Percentiles rank a stretch among this genome's conserved stretches.
phyloP scores from a whole-genome alignment of 1,140 invertebrate genomes.

The Eubasilissa regina region DNA sequence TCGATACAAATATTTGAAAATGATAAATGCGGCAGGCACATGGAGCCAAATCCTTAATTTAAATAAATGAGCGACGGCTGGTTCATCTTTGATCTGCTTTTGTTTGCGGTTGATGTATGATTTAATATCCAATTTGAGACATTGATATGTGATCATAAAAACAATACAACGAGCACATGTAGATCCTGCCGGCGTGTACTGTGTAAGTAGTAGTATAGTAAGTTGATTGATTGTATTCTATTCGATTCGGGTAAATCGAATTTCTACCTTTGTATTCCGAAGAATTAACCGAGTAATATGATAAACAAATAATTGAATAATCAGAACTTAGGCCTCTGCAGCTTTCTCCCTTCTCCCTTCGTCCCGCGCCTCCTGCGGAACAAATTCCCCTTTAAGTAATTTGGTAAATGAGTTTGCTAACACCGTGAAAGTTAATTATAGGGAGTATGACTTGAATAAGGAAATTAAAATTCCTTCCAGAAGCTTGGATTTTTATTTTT shows the following conservation, averaged over 20 bases:
- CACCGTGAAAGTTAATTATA: constrained; percentile 62
- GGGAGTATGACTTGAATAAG: constrained; percentile 61
- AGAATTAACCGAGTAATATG: constrained; percentile 41
- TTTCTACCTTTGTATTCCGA: constrained; percentile 10
- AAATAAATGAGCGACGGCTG: constrained; percentile 6
- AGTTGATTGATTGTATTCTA: constrained; percentile 18
- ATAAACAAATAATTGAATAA: constrained; percentile 60
- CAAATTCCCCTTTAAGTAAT: constrained; percentile 60
- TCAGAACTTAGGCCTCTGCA: constrained; percentile 33
- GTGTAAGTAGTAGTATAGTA: not conserved
- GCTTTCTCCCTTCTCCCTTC: not conserved
- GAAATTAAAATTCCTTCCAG: constrained; percentile 61
- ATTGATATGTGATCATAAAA: constrained; percentile 36
- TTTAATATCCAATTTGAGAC: constrained; percentile 28
- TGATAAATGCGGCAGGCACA: not conserved
- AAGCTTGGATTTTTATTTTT: constrained; percentile 60
- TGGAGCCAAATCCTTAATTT: not conserved
- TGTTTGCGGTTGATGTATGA: constrained; percentile 13
- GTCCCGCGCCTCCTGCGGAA: constrained; percentile 22
- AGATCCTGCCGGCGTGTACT: not conserved
- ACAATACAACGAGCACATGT: not conserved
- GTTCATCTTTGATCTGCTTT: constrained; percentile 22
- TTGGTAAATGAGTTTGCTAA: constrained; percentile 62
- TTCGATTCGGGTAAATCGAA: not conserved
- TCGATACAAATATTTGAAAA: not conserved